phyloP scores from a whole-genome alignment of 1,140 invertebrate species.

The Sminthurides bifidus region DNA sequence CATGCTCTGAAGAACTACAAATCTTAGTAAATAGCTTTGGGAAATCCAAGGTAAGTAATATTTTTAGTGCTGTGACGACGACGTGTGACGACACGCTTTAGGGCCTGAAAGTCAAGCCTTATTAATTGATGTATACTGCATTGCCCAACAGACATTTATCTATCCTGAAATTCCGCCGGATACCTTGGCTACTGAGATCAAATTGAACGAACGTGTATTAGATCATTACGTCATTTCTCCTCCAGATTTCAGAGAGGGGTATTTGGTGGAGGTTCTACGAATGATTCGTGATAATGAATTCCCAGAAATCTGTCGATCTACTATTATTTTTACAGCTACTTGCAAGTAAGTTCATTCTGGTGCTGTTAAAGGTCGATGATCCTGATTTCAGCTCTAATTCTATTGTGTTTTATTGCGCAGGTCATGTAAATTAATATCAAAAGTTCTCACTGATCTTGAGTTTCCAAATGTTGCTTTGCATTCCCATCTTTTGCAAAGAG shows the following conservation, averaged over 20 bases:
- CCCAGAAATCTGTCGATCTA: slow-evolving; percentile 47
- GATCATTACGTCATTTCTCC: slow-evolving; percentile 43
- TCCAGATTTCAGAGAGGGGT: slow-evolving; percentile 81
- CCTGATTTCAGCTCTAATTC: neutral
- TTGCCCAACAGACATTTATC: slow-evolving; percentile 1
- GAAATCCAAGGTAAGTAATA: slow-evolving; percentile 30
- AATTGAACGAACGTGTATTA: neutral
- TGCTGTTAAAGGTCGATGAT: neutral
- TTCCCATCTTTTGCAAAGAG: slow-evolving; percentile 68
- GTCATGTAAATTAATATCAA: slow-evolving; percentile 69
- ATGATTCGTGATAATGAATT: slow-evolving; percentile 53
- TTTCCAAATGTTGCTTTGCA: slow-evolving; percentile 78
- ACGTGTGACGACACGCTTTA: neutral
- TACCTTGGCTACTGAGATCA: neutral
- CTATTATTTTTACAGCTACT: slow-evolving; percentile 88
- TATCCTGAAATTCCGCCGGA: neutral
- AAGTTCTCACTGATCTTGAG: slow-evolving; percentile 72
- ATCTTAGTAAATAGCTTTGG: neutral
- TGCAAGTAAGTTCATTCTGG: slow-evolving; percentile 57
- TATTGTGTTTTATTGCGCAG: slow-evolving; percentile 39
- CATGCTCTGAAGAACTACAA: slow-evolving; percentile 65
- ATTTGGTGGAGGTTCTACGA: slow-evolving; percentile 75
- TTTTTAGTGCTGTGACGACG: slow-evolving; percentile 27
- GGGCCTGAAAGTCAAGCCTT: neutral
- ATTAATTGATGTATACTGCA: slow-evolving; percentile 6